Conservation (phyloP, 2,113 vertebrate species). For the Corapipo altera region DNA sequence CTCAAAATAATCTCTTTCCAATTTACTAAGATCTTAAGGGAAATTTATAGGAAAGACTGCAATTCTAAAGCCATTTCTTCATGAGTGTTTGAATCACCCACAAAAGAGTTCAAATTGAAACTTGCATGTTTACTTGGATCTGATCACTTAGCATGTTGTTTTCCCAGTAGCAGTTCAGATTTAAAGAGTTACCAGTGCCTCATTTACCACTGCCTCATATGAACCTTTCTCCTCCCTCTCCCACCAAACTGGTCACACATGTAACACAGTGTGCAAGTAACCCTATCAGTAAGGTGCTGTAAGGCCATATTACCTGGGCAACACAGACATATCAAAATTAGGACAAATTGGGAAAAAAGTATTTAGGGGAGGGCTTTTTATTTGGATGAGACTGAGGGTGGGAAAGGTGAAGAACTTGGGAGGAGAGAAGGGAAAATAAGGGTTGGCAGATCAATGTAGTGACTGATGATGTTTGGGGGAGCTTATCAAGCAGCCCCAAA, state of each 20-base stretch:
- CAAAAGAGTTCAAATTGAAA: background rate
- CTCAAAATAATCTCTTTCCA: background rate
- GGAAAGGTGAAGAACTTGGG: background rate
- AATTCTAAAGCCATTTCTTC: background rate
- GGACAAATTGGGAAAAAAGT: background rate
- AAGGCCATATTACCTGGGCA: background rate
- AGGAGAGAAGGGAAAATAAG: background rate
- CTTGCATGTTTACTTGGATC: background rate
- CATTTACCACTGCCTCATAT: fast-evolving
- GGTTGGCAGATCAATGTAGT: background rate
- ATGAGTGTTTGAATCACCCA: background rate
- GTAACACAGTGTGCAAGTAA: background rate
- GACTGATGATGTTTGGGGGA: background rate
- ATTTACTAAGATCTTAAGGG: background rate
- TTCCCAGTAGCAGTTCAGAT: background rate
- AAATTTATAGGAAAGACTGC: background rate
- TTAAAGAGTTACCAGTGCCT: background rate
- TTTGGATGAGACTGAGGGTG: background rate
- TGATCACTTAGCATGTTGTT: fast-evolving
- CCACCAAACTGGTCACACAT: background rate
- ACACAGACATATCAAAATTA: background rate
- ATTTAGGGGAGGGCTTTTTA: background rate
- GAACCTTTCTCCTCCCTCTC: background rate
- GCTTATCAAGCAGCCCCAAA: background rate
- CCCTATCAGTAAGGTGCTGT: no score